phyloP scores from a whole-genome alignment of 2,797 vertebrate genomes.

The Sebastolobus altivelis region DNA sequence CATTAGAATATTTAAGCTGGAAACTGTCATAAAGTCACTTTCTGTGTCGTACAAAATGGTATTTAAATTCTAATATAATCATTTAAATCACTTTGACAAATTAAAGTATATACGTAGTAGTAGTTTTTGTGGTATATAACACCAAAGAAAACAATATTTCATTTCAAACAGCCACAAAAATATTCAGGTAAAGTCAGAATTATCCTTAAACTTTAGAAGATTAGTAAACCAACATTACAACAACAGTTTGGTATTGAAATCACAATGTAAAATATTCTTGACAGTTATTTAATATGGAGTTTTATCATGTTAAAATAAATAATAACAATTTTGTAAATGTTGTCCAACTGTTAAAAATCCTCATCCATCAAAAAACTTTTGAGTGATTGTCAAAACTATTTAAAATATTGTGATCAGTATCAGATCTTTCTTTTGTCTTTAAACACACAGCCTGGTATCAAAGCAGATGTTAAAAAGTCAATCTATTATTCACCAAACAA shows the following conservation, averaged over 20 bases:
- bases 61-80: background rate
- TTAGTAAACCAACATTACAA: background rate
- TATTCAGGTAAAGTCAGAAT: background rate
- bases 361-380: rapidly evolving
- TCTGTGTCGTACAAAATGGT: rapidly evolving
- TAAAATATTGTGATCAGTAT: background rate
- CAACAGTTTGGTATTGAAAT: background rate
- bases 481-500: background rate
- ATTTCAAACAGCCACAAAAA: background rate
- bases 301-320: background rate
- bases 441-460: background rate
- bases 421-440: background rate
- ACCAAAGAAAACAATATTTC: background rate
- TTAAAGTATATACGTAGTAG: background rate
- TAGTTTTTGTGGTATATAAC: background rate
- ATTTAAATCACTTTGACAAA: background rate
- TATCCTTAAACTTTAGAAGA: background rate
- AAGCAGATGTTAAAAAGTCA: background rate
- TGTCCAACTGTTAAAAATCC: background rate
- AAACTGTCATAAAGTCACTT: background rate
- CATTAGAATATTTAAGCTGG: rapidly evolving
- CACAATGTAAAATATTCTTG: background rate
- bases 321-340: background rate
- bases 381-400: background rate
- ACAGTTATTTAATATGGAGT: too few relatives aligned